These are phyloP conservation scores for Caenorhabditis wallacei DNA, from an alignment of 2,888 invertebrate species.

Conservation along the genomic window DNA sequence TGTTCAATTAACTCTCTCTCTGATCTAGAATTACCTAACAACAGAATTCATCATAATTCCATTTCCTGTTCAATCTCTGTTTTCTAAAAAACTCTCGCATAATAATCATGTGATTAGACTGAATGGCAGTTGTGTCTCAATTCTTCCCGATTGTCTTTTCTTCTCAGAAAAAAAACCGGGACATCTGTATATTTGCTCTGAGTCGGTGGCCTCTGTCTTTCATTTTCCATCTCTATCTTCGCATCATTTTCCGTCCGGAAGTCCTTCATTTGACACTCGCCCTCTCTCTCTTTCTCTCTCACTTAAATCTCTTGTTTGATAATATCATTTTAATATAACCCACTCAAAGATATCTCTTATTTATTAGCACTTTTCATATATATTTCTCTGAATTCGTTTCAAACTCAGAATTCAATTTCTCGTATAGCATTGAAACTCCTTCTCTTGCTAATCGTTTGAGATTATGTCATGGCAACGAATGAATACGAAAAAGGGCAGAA, in stretches of 20 bases:
- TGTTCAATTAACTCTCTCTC: too few relatives aligned
- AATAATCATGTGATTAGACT: conserved; percentile 36
- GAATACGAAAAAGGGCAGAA: conserved; percentile 4
- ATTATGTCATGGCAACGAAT: conserved; percentile 46
- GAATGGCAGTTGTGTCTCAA: conserved; percentile 46
- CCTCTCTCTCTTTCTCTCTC: too few relatives aligned
- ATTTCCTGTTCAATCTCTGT: background rate
- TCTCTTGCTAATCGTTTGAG: background rate
- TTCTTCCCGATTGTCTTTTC: conserved; percentile 27
- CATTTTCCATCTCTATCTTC: conserved; percentile 6
- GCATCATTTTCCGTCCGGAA: conserved; percentile 56
- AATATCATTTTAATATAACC: conserved; percentile 47
- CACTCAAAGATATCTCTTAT: conserved; percentile 4
- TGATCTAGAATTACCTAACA: too few relatives aligned
- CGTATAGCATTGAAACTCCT: background rate
- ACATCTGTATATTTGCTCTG: conserved; percentile 47
- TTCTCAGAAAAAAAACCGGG: conserved; percentile 56
- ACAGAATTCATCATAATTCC: too few relatives aligned
- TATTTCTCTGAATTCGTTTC: background rate
- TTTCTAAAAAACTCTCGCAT: conserved; percentile 21
- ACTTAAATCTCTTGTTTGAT: conserved; percentile 59
- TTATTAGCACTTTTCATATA: conserved; percentile 14
- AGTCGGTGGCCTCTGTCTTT: conserved; percentile 34
- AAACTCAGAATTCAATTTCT: background rate
- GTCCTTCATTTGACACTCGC: conserved; percentile 61